Evolutionary conservation across 2,797 vertebrate genomes (phyloP).

Genomic region (Pantherophis alleghaniensis): DNA sequence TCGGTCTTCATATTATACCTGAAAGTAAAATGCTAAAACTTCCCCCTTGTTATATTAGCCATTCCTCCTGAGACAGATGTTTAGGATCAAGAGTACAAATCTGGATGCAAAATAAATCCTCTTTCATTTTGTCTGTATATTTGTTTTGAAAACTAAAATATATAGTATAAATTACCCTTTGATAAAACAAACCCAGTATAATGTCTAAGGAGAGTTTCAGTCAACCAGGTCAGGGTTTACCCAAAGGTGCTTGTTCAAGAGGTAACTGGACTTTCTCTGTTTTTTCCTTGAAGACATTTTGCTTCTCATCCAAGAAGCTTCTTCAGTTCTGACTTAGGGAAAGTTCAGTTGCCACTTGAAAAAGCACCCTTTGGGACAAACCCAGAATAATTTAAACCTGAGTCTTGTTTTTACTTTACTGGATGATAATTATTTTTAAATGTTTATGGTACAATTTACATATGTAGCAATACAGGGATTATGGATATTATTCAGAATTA

Average conservation of each 20-base stretch:
- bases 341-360: too few relatives aligned
- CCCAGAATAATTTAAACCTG: neutral
- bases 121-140: neutral
- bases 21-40: neutral
- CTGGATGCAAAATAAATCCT: fast-evolving
- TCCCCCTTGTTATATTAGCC: neutral
- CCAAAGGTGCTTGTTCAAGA: too few relatives aligned
- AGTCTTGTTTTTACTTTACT: neutral
- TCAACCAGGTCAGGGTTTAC: too few relatives aligned
- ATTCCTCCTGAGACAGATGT: neutral
- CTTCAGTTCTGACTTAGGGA: too few relatives aligned
- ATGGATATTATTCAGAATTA: neutral
- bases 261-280: too few relatives aligned
- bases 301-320: too few relatives aligned
- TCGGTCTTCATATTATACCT: neutral
- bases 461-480: neutral
- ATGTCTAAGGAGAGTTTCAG: neutral
- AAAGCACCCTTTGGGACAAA: neutral
- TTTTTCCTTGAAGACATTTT: too few relatives aligned
- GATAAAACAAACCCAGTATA: neutral
- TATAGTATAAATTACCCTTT: neutral
- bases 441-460: neutral
- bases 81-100: fast-evolving
- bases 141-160: neutral
- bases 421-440: neutral